Percentiles rank a stretch among this genome's conserved stretches.
Evolutionary conservation across 2,797 vertebrate species (phyloP).

Genomic region (Cryptoblepharus egeriae): DNA sequence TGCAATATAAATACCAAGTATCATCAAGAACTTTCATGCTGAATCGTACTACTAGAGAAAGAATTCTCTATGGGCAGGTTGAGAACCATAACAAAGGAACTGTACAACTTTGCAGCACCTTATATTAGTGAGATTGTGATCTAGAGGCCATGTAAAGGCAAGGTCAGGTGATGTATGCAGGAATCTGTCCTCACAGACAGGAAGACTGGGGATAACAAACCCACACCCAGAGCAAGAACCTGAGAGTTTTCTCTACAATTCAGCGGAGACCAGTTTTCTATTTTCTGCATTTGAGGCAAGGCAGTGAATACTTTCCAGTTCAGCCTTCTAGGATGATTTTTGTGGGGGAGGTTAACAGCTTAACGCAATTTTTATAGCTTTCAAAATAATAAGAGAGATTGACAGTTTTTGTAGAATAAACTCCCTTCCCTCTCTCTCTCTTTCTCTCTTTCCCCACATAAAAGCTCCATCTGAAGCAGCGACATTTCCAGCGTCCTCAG

Average conservation of each 20-base stretch:
- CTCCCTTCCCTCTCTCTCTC: constrained; percentile 17
- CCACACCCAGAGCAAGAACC: neutral
- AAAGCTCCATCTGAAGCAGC: neutral
- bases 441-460: constrained; percentile 2
- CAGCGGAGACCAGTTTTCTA: neutral
- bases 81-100: neutral
- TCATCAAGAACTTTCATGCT: neutral
- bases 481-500: constrained; percentile 2
- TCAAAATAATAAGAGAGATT: constrained; percentile 61
- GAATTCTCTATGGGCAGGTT: neutral
- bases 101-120: neutral
- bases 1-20: neutral
- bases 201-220: neutral
- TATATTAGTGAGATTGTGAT: neutral
- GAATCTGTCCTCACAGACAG: neutral
- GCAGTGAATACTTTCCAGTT: constrained; percentile 2
- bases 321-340: constrained; percentile 31
- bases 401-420: constrained; percentile 63
- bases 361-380: constrained; percentile 49
- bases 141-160: neutral
- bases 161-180: neutral
- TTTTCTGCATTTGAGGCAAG: constrained; percentile 18
- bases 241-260: neutral
- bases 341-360: constrained; percentile 51
- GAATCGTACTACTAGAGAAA: too few relatives aligned